A percentile compares a stretch with the other conserved stretches of the same genome.
phyloP scores from a whole-genome alignment of 2,888 invertebrate species.

The Nematopogon swammerdamellus region DNA sequence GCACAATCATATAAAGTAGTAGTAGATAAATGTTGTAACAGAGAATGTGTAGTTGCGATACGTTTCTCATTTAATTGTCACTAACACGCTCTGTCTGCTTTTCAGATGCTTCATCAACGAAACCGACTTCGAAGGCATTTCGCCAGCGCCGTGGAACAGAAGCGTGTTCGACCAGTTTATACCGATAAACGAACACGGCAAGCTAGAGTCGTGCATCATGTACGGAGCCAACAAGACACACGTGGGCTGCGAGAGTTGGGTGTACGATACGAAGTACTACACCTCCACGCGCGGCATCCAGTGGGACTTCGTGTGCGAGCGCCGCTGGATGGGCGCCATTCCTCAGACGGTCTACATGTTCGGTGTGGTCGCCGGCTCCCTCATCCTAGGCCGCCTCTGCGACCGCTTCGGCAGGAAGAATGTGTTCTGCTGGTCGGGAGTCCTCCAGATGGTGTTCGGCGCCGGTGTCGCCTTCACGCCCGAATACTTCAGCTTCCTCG shows the following conservation, averaged over 20 bases:
- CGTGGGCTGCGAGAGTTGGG: slow-evolving; percentile 53
- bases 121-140: slow-evolving; percentile 58
- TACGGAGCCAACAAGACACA: slow-evolving; percentile 35
- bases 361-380: slow-evolving; percentile 77
- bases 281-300: slow-evolving; percentile 73
- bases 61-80: too few relatives aligned
- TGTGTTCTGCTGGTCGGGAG: slow-evolving; percentile 73
- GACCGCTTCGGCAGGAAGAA: slow-evolving; percentile 79
- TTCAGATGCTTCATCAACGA: slow-evolving; percentile 59
- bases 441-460: slow-evolving; percentile 67
- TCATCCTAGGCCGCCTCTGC: slow-evolving; percentile 72
- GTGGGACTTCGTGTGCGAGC: slow-evolving; percentile 79
- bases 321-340: slow-evolving; percentile 78
- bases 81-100: too few relatives aligned
- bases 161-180: slow-evolving; percentile 50
- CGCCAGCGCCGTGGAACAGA: slow-evolving; percentile 44
- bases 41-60: too few relatives aligned
- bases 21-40: too few relatives aligned
- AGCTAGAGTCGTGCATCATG: slow-evolving; percentile 63
- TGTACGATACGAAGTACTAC: slow-evolving; percentile 72
- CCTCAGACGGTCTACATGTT: slow-evolving; percentile 81
- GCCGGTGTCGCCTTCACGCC: slow-evolving; percentile 72
- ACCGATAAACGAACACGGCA: slow-evolving; percentile 54
- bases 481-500: slow-evolving; percentile 68
- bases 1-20: too few relatives aligned